These are phyloP conservation scores for Sus scrofa DNA, from an alignment of 2,113 vertebrate species.

Conservation along the genomic window T2T-Sscrofa CM000824.6:223463501-223464000, in stretches of 20 bases:
- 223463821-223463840: neutral
- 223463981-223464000: neutral
- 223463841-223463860: neutral
- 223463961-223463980: neutral
- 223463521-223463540: too few species aligned
- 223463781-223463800: neutral
- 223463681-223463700: neutral
- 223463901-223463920: neutral
- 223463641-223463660: neutral
- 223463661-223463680: accelerated
- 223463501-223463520: too few species aligned
- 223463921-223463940: neutral
- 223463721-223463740: neutral
- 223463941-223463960: accelerated
- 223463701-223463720: neutral
- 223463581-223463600: too few species aligned
- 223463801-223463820: neutral
- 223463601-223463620: too few species aligned
- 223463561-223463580: too few species aligned
- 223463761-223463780: neutral
- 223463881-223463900: too few species aligned
- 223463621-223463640: neutral
- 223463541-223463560: too few species aligned
- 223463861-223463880: neutral
- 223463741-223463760: neutral